These are phyloP conservation scores for Phycodurus eques DNA, from an alignment of 2,113 vertebrate species.

Conservation along the genomic window DNA sequence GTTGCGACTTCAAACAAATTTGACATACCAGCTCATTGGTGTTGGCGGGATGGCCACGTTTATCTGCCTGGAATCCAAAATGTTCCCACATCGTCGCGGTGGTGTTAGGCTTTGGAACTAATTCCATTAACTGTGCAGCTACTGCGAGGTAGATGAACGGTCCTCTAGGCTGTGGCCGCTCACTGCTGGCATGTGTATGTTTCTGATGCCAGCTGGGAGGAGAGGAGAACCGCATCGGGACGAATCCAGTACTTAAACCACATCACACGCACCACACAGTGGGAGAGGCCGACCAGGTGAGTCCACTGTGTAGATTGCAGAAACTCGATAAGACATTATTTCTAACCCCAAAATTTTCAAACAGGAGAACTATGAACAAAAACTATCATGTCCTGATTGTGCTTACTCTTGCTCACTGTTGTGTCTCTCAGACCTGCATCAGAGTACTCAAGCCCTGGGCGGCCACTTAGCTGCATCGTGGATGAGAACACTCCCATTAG, in stretches of 20 bases:
- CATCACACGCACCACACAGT: constrained; percentile 96
- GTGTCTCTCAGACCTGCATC: constrained; percentile 82
- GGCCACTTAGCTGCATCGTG: constrained; percentile 94
- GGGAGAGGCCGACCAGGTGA: constrained; percentile 97
- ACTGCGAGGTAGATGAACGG: constrained; percentile 12
- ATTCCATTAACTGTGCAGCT: no score
- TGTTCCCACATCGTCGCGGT: no score
- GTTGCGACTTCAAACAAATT: no score
- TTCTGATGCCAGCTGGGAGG: constrained; percentile 87
- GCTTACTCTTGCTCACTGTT: not conserved
- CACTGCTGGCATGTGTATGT: constrained; percentile 40
- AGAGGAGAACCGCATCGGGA: constrained; percentile 92
- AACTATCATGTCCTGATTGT: not conserved
- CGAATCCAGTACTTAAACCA: constrained; percentile 98
- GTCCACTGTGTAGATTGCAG: constrained; percentile 40
- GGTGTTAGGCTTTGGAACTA: no score
- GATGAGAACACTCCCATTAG: constrained; percentile 94
- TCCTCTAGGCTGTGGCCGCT: constrained; percentile 30
- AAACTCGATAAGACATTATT: constrained; percentile 23
- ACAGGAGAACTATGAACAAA: constrained; percentile 12
- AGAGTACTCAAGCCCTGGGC: constrained; percentile 94
- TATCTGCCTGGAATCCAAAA: no score
- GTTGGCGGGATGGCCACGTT: no score
- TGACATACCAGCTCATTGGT: no score
- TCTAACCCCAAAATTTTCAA: constrained; percentile 30